Conservation (phyloP, 1,140 invertebrate genomes). For the Penaeus vannamei region DNA sequence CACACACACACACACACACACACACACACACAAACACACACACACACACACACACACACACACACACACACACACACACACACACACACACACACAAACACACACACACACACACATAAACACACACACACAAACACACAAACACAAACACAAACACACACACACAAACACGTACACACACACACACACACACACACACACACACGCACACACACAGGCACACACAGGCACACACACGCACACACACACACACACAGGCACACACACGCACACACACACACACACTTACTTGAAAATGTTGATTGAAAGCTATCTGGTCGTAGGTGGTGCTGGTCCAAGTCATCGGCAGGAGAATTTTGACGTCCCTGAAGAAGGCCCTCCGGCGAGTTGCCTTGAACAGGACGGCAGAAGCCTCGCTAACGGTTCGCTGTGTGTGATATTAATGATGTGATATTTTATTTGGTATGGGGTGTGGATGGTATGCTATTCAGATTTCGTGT, state of each 20-base stretch:
- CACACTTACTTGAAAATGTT: neutral
- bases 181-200: neutral
- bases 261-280: slow-evolving; percentile 6
- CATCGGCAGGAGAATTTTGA: too few species aligned
- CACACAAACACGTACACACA: neutral
- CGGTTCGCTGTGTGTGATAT: too few species aligned
- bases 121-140: slow-evolving; percentile 10
- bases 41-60: slow-evolving; percentile 5
- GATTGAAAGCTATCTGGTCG: neutral
- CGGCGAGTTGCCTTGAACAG: too few species aligned
- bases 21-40: neutral
- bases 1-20: slow-evolving; percentile 12
- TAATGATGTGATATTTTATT: too few species aligned
- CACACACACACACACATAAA: neutral
- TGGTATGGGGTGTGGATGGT: too few species aligned
- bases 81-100: neutral
- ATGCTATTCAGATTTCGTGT: too few species aligned
- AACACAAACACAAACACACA: neutral
- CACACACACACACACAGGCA: neutral
- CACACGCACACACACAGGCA: neutral
- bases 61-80: neutral
- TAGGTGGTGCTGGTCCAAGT: too few species aligned
- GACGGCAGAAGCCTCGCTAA: too few species aligned
- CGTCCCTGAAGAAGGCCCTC: too few species aligned
- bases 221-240: neutral